These are phyloP conservation scores for Oncorhynchus kisutch DNA, from an alignment of 2,113 vertebrate species.

Conservation along the genomic window DNA sequence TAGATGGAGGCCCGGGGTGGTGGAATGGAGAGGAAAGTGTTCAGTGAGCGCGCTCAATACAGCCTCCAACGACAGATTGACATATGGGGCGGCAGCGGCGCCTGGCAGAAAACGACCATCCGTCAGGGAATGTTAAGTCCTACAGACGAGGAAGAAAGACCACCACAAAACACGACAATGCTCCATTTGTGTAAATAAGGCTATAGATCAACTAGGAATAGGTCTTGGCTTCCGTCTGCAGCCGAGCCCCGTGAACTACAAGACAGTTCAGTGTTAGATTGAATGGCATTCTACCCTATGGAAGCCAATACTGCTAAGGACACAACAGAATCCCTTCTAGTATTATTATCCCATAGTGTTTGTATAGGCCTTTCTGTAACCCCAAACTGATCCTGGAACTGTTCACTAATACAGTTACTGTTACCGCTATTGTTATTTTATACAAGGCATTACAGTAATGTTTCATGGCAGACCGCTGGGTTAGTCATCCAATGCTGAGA, in stretches of 20 bases:
- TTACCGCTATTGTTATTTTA: not conserved
- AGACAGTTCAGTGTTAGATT: slow-evolving; percentile 8
- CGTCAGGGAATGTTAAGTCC: slow-evolving; percentile 77
- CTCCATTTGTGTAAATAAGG: slow-evolving; percentile 70
- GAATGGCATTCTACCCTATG: not conserved
- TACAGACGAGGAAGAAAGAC: slow-evolving; percentile 68
- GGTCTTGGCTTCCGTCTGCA: too few relatives aligned
- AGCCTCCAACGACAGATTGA: slow-evolving; percentile 45
- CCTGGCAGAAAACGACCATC: slow-evolving; percentile 70
- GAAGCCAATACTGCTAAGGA: not conserved
- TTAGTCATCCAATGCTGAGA: slow-evolving; percentile 34
- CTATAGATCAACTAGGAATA: slow-evolving; percentile 48
- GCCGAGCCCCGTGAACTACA: not conserved
- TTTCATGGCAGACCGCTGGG: not conserved
- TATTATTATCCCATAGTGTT: slow-evolving; percentile 12
- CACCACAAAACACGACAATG: slow-evolving; percentile 68
- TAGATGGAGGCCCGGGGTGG: slow-evolving; percentile 18
- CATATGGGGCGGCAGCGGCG: slow-evolving; percentile 73
- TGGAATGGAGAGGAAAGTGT: slow-evolving; percentile 14
- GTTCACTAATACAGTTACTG: not conserved
- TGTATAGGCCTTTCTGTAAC: not conserved
- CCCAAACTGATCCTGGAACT: not conserved
- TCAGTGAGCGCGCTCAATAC: slow-evolving; percentile 14
- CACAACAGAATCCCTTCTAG: not conserved
- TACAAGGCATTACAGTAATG: slow-evolving; percentile 1